Evolutionary conservation across 2,113 vertebrate species (phyloP).

Genomic region (Sinocyclocheilus anshuiensis): DNA sequence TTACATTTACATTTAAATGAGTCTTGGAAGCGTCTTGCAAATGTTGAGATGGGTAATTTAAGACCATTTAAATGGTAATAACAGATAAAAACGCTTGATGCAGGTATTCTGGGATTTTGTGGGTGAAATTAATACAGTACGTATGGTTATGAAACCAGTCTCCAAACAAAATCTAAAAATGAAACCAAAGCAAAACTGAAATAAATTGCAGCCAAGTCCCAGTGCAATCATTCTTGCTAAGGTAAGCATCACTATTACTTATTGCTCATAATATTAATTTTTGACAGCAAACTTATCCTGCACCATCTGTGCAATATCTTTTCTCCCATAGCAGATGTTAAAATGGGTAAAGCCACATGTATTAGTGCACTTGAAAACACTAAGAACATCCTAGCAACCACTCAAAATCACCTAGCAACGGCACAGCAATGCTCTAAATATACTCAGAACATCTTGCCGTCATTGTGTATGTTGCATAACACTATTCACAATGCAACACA

Average conservation of each 20-base stretch:
- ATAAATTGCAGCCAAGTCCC: not conserved
- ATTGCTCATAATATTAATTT: not conserved
- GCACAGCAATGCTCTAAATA: not conserved
- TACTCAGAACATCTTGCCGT: not conserved
- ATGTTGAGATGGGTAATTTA: conserved; percentile 6
- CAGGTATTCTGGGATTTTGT: conserved; percentile 11
- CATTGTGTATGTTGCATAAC: not conserved
- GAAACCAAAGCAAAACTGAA: not conserved
- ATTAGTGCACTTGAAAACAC: not conserved
- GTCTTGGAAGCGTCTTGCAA: not conserved
- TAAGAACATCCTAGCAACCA: not conserved
- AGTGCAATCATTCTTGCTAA: conserved; percentile 9
- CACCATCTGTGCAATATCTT: not conserved
- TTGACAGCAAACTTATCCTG: not conserved
- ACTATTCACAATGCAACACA: not conserved
- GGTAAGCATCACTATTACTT: conserved; percentile 2
- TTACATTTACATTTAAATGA: conserved; percentile 29
- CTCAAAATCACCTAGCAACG: not conserved
- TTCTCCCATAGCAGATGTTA: not conserved
- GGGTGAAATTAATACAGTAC: not conserved
- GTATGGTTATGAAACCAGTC: not conserved
- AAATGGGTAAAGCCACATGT: not conserved
- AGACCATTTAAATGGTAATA: conserved; percentile 2
- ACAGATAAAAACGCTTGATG: not conserved
- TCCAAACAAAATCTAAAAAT: conserved; percentile 13